These are phyloP conservation scores for Arge pagana DNA, from an alignment of 2,888 invertebrate genomes.

Conservation along the genomic window DNA sequence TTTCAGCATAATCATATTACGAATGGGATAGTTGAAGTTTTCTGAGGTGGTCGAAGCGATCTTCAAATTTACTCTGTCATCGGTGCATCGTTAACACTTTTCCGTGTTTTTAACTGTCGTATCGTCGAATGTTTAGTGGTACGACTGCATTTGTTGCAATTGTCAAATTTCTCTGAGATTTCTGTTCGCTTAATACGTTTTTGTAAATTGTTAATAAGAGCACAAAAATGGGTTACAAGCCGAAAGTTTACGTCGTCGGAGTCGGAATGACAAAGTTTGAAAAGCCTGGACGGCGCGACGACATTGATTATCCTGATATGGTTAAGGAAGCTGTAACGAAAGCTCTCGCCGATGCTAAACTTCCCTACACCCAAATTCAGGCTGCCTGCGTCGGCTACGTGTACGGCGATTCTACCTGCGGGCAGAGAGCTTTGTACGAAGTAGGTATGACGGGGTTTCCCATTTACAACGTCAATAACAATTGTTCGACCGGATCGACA, in stretches of 20 bases:
- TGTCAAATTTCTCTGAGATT: no score
- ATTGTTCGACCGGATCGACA: conserved; percentile 95
- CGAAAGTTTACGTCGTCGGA: conserved; percentile 84
- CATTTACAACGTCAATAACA: conserved; percentile 97
- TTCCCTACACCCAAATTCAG: conserved; percentile 77
- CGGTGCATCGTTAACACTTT: no score
- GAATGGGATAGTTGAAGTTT: no score
- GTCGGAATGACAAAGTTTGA: conserved; percentile 99
- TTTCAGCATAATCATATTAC: no score
- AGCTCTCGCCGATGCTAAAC: conserved; percentile 82
- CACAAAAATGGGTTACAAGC: conserved; percentile 40
- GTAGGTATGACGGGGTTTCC: conserved; percentile 97
- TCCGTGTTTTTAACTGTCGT: no score
- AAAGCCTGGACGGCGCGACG: conserved; percentile 81
- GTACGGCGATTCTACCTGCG: conserved; percentile 93
- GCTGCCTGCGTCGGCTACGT: conserved; percentile 94
- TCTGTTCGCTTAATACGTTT: no score
- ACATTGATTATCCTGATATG: conserved; percentile 93
- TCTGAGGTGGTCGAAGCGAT: no score
- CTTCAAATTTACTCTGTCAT: no score
- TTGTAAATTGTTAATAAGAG: no score
- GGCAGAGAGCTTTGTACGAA: conserved; percentile 93
- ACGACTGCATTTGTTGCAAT: no score
- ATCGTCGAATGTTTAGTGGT: no score
- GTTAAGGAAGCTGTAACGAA: conserved; percentile 90